Conservation (phyloP, 2,113 vertebrate species). For the Tursiops truncatus region DNA sequence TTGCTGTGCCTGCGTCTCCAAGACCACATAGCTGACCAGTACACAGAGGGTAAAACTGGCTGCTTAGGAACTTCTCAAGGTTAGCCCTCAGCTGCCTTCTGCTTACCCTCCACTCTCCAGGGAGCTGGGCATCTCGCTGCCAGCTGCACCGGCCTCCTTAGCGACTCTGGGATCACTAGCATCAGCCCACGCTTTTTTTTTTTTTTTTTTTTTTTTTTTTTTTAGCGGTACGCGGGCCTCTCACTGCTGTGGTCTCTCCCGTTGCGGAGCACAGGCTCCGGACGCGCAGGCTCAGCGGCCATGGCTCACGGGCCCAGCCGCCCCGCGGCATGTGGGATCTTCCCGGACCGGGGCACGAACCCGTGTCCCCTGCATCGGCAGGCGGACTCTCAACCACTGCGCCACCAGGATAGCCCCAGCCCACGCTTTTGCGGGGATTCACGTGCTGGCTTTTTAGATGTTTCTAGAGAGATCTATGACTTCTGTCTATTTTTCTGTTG, state of each 20-base stretch:
- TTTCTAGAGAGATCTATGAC: neutral
- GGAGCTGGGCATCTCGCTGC: neutral
- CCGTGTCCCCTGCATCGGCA: too few species aligned
- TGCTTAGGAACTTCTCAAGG: accelerated
- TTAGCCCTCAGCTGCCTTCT: neutral
- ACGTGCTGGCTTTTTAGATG: neutral
- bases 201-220: too few species aligned
- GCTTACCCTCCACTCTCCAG: neutral
- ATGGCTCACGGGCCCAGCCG: too few species aligned
- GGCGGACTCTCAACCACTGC: too few species aligned
- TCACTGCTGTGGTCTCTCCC: too few species aligned
- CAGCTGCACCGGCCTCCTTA: neutral
- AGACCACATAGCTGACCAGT: accelerated
- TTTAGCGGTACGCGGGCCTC: too few species aligned
- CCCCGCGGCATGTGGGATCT: too few species aligned
- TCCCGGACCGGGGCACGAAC: too few species aligned
- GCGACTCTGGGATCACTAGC: neutral
- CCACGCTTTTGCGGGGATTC: neutral
- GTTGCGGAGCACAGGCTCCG: too few species aligned
- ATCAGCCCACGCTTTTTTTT: neutral
- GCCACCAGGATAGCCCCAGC: too few species aligned
- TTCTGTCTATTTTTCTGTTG: neutral
- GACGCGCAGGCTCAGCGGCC: too few species aligned
- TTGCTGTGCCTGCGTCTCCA: neutral
- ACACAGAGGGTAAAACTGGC: neutral